These are phyloP conservation scores for Metellina segmentata DNA, from an alignment of 2,888 invertebrate species.

Conservation along the genomic window DNA sequence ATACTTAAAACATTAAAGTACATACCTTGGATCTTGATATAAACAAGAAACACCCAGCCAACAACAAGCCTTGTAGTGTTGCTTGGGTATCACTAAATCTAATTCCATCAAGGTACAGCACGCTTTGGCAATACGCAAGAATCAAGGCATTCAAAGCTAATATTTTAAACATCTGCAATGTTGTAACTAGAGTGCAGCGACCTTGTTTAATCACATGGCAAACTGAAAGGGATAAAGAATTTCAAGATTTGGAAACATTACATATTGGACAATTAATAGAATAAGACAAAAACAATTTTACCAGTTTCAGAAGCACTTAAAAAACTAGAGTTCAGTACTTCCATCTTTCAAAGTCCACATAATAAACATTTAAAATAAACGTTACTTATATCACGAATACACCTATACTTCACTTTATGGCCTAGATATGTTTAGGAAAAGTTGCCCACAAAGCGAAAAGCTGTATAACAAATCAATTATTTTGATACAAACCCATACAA, in stretches of 20 bases:
- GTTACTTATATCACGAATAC: no score
- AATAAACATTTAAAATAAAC: no score
- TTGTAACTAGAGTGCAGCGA: constrained; percentile 98
- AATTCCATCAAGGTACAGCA: constrained; percentile 97
- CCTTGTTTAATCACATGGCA: constrained; percentile 99
- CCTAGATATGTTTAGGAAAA: no score
- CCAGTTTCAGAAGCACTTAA: no score
- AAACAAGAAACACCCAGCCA: constrained; percentile 98
- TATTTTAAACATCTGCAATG: constrained; percentile 99
- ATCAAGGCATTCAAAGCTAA: constrained; percentile 98
- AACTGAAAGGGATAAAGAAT: constrained; percentile 84
- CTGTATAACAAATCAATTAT: no score
- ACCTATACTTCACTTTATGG: no score
- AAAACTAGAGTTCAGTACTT: no score
- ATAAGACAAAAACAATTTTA: not conserved
- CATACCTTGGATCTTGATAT: constrained; percentile 97
- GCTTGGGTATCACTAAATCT: constrained; percentile 99
- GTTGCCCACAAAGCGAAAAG: no score
- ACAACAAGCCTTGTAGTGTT: constrained; percentile 93
- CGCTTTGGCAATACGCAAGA: constrained; percentile 98
- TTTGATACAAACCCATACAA: no score
- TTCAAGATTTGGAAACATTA: constrained; percentile 5
- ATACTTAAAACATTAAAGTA: not conserved
- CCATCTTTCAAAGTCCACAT: no score
- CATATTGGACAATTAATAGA: not conserved